Evolutionary conservation across 2,113 vertebrate genomes (phyloP).

Genomic region (Lagopus muta): DNA sequence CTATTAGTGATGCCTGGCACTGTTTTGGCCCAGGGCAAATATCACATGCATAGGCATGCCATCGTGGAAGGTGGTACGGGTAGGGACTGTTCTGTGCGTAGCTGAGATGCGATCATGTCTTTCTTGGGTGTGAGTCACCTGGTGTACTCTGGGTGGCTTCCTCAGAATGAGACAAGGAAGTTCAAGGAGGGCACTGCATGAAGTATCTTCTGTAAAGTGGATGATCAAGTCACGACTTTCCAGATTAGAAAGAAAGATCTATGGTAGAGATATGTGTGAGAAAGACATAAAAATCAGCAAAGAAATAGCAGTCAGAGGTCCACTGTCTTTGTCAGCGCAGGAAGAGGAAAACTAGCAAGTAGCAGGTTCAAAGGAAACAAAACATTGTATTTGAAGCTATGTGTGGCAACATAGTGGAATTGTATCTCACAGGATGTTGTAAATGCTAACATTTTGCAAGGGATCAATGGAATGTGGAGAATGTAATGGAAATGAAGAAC

Average conservation of each 20-base stretch:
- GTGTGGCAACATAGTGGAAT: neutral
- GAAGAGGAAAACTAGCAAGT: neutral
- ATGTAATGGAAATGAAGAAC: neutral
- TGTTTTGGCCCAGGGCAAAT: neutral
- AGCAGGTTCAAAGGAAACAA: neutral
- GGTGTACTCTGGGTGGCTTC: neutral
- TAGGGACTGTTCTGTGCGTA: neutral
- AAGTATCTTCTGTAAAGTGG: neutral
- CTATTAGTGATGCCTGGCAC: neutral
- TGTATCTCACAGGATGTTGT: neutral
- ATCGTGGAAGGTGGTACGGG: neutral
- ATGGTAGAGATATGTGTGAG: neutral
- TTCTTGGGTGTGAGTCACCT: neutral
- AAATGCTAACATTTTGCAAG: neutral
- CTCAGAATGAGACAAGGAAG: neutral
- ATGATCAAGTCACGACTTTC: neutral
- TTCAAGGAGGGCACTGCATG: neutral
- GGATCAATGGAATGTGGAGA: neutral
- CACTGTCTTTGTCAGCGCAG: neutral
- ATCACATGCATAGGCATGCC: neutral
- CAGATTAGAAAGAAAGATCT: neutral
- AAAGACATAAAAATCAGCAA: neutral
- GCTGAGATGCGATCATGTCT: neutral
- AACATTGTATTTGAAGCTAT: neutral
- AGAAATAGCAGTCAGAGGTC: neutral